These are phyloP conservation scores for Plagodis dolabraria DNA, from an alignment of 2,888 invertebrate genomes.

Conservation along the genomic window DNA sequence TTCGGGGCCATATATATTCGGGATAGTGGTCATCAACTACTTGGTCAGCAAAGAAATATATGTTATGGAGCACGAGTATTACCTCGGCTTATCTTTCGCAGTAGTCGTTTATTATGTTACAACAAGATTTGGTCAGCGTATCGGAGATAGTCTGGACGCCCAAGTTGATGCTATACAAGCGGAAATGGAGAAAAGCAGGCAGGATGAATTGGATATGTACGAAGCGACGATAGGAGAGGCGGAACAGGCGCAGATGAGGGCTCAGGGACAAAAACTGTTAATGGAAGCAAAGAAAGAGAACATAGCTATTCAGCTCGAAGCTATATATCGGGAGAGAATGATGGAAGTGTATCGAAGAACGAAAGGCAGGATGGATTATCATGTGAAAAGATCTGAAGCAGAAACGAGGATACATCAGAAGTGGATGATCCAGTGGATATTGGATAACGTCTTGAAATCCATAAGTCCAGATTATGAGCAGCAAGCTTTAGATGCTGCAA, in stretches of 20 bases:
- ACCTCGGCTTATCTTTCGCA: conserved; percentile 89
- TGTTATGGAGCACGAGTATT: conserved; percentile 96
- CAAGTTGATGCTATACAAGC: conserved; percentile 86
- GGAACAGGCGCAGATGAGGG: conserved; percentile 89
- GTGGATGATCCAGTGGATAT: conserved; percentile 97
- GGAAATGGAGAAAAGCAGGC: conserved; percentile 81
- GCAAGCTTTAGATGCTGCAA: conserved; percentile 92
- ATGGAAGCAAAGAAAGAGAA: conserved; percentile 96
- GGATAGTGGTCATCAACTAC: conserved; percentile 90
- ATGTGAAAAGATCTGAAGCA: conserved; percentile 91
- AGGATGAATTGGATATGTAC: conserved; percentile 70
- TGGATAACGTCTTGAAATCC: conserved; percentile 90
- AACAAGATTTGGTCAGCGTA: conserved; percentile 88
- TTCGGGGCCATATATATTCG: conserved; percentile 95
- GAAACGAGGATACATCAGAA: conserved; percentile 94
- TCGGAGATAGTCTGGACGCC: conserved; percentile 87
- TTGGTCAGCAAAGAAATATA: conserved; percentile 96
- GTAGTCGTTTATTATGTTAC: conserved; percentile 84
- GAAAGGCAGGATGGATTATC: conserved; percentile 94
- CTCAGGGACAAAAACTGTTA: conserved; percentile 90
- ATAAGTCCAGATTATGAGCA: conserved; percentile 94
- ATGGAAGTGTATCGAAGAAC: conserved; percentile 83
- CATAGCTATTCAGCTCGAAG: conserved; percentile 95
- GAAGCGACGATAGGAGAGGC: conserved; percentile 84
- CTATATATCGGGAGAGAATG: conserved; percentile 90